Base-by-base conservation (phyloP, 2,797 vertebrate species). In the Picus viridis region DNA sequence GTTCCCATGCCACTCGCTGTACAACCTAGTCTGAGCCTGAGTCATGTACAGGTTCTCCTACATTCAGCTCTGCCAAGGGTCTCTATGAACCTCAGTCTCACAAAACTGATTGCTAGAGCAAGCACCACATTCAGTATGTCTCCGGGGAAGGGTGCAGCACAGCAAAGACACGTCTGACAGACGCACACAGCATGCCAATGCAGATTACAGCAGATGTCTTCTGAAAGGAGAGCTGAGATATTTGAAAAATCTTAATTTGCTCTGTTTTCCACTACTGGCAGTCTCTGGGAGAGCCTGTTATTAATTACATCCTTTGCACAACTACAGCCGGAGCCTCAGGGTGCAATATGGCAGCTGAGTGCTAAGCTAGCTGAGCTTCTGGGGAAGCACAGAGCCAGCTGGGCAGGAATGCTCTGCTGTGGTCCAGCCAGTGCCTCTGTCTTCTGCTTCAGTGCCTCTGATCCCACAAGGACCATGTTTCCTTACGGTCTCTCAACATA, bases 211-310 rank as follows among this genome's bases (percentile, higher is more conserved):
- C 86, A 95, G 88, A 93, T 89, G 88, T 83, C 84, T 89, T 77
- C 82, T 88, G 86, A 89, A 88, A 90, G 90, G 64, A 88, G 77
- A 83, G 89, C 41, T 0, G 32, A 92, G 80, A 61, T 88, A 95
- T 81, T 78, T 81, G 34, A 75, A 90, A 94, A 80, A 91, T 86
- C 79, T 92, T 90, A 79, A 89, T 89, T 89, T 91, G 86, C 86
- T 86, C 73, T 29, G 75, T 92, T 95, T 96, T 94, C 90, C 89
- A 89, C 72, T 67, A 76, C 85, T 74, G 85, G 80, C 77, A 80
- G 88, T 65, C 83, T 79, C 75, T 80, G 64, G 86, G 91, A 73
- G 70, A 92, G 91, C 78, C 76, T 16, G 80, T 87, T 93, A 86
- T 90, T 88, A 74, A 95, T 75, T 88, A 92, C 67, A 81, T 72